A percentile compares a stretch with the other conserved stretches of the same genome.
These are phyloP conservation scores for Gephyroberyx darwinii DNA, from an alignment of 2,797 vertebrate species.

Conservation along the genomic window DNA sequence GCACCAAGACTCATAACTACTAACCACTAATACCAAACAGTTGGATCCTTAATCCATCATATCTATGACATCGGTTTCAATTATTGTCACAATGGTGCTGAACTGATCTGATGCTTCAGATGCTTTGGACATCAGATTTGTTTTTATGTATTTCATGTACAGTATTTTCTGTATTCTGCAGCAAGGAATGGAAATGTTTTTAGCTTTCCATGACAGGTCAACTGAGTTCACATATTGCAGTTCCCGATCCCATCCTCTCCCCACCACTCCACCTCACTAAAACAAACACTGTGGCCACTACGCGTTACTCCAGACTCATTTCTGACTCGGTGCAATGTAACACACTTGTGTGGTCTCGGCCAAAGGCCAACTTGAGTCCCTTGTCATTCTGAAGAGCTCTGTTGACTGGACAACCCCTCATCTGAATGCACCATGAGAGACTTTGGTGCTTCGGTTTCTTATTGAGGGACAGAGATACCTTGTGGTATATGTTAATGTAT, in stretches of 20 bases:
- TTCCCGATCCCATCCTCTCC: conserved; percentile 27
- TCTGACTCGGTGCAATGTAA: conserved; percentile 46
- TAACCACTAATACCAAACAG: not conserved
- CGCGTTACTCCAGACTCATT: conserved; percentile 34
- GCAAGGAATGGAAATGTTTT: conserved; percentile 6
- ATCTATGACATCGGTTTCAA: conserved; percentile 1
- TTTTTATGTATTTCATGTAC: conserved; percentile 10
- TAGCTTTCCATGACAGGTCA: conserved; percentile 27
- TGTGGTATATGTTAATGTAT: not conserved
- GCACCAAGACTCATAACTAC: not conserved
- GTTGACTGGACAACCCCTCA: conserved; percentile 32
- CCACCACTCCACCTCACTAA: conserved; percentile 58
- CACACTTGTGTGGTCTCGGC: conserved; percentile 30
- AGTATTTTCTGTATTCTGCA: not conserved
- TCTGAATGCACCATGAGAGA: conserved; percentile 24
- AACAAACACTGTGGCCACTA: conserved; percentile 50
- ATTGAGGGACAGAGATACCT: conserved; percentile 34
- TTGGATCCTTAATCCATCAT: not conserved
- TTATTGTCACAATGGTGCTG: too few relatives aligned
- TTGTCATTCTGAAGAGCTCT: conserved; percentile 8
- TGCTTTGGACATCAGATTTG: too few relatives aligned
- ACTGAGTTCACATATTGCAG: conserved; percentile 40
- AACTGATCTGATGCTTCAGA: too few relatives aligned
- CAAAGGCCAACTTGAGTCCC: conserved; percentile 20
- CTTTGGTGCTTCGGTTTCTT: conserved; percentile 39